A percentile compares a stretch with the other conserved stretches of the same genome.
phyloP scores from a whole-genome alignment of 2,888 invertebrate species.

The Vesta saturnalis region DNA sequence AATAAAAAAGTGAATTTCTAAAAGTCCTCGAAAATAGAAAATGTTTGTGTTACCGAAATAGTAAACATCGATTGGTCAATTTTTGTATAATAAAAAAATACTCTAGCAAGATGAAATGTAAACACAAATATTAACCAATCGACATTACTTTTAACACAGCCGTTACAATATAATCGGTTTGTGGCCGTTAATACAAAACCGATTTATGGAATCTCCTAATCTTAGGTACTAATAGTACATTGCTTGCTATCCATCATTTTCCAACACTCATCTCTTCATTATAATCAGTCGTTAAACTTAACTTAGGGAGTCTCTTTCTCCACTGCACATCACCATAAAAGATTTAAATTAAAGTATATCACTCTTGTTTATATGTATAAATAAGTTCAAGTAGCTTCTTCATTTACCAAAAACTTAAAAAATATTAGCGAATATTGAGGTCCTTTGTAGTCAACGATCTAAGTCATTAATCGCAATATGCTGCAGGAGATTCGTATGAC shows the following conservation, averaged over 20 bases:
- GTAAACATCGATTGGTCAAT: slow-evolving; percentile 22
- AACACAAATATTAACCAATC: slow-evolving; percentile 32
- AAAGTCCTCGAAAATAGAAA: slow-evolving; percentile 18
- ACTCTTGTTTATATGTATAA: slow-evolving; percentile 27
- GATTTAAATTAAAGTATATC: slow-evolving; percentile 25
- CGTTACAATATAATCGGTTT: slow-evolving; percentile 17
- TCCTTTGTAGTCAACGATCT: slow-evolving; percentile 10
- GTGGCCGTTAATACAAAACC: slow-evolving; percentile 27
- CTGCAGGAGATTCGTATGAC: slow-evolving; percentile 26
- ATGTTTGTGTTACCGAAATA: background rate
- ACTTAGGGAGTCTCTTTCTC: slow-evolving; percentile 29
- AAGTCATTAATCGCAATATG: slow-evolving; percentile 3
- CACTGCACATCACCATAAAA: slow-evolving; percentile 26
- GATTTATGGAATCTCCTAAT: slow-evolving; percentile 27
- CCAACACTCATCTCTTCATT: slow-evolving; percentile 3
- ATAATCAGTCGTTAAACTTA: slow-evolving; percentile 25
- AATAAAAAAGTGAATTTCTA: slow-evolving; percentile 14
- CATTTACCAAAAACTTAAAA: slow-evolving; percentile 23
- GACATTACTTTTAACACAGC: slow-evolving; percentile 18
- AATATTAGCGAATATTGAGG: slow-evolving; percentile 14
- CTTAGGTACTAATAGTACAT: slow-evolving; percentile 33
- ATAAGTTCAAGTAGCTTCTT: slow-evolving; percentile 19
- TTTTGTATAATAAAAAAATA: slow-evolving; percentile 38
- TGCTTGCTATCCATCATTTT: slow-evolving; percentile 16
- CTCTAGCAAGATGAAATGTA: slow-evolving; percentile 35